A percentile compares a stretch with the other conserved stretches of the same genome.
Conservation (phyloP, 2,888 invertebrate species). For the Steinernema scapterisci region DNA sequence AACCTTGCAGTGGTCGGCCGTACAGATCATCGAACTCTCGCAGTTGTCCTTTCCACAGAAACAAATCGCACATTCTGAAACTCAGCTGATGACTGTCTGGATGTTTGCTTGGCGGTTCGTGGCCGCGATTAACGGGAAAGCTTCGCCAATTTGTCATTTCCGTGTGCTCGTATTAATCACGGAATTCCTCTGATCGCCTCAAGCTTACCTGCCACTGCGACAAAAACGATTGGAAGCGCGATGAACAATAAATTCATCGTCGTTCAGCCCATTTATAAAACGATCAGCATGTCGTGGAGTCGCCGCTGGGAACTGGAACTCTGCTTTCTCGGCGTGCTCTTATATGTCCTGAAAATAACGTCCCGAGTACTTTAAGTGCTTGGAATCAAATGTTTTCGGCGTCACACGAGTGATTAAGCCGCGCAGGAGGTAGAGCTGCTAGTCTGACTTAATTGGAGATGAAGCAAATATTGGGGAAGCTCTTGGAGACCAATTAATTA, state of each 20-base stretch:
- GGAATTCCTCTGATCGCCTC: background rate
- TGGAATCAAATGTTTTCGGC: background rate
- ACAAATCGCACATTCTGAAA: conserved; percentile 29
- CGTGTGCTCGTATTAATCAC: background rate
- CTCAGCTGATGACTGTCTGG: background rate
- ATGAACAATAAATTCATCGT: conserved; percentile 25
- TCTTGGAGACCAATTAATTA: conserved; percentile 21
- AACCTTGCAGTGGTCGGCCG: conserved; percentile 12
- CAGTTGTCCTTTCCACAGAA: conserved; percentile 19
- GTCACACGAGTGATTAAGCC: background rate
- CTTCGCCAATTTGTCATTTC: background rate
- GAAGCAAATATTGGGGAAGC: background rate
- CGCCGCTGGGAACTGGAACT: too few species aligned
- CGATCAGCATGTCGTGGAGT: background rate
- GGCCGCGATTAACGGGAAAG: background rate
- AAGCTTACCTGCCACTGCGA: conserved; percentile 11
- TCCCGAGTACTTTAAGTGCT: background rate
- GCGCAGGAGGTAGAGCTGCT: background rate
- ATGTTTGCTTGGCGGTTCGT: background rate
- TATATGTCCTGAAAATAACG: background rate
- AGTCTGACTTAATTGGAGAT: background rate
- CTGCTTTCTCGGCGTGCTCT: background rate
- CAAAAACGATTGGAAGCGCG: conserved; percentile 20
- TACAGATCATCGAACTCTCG: conserved; percentile 5
- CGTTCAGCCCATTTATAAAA: conserved; percentile 28